Conservation (phyloP, 2,797 vertebrate genomes). For the Sebastes oblongus region DNA sequence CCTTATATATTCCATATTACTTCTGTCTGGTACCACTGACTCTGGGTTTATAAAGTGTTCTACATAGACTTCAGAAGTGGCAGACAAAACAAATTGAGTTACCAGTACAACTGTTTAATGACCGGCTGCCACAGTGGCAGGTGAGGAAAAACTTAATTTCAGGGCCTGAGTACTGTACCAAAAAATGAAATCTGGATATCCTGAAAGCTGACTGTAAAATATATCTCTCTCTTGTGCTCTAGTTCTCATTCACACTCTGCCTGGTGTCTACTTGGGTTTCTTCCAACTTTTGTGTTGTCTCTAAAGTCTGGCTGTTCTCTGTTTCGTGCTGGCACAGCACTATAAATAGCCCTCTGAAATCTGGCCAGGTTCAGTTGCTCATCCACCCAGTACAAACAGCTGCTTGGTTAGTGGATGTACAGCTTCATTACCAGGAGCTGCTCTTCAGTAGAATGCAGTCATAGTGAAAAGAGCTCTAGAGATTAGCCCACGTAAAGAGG, state of each 20-base stretch:
- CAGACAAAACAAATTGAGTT: no score
- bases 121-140: no score
- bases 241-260: not conserved
- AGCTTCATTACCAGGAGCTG: conserved; percentile 48
- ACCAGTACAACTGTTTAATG: fast-evolving
- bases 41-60: no score
- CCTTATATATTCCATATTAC: no score
- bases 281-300: conserved; percentile 17
- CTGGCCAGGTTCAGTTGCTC: conserved; percentile 69
- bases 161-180: not conserved
- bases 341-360: conserved; percentile 76
- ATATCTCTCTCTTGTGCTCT: not conserved
- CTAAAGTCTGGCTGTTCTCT: conserved; percentile 35
- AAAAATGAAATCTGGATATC: not conserved
- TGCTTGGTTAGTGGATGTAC: conserved; percentile 49
- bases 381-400: conserved; percentile 65
- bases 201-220: not conserved
- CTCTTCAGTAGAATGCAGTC: not conserved
- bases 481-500: not conserved
- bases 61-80: no score
- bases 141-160: no score
- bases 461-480: not conserved
- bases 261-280: conserved; percentile 1
- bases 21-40: no score
- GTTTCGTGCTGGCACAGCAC: conserved; percentile 36